Evolutionary conservation across 2,797 vertebrate species (phyloP).

Genomic region (Lagorchestes hirsutus): DNA sequence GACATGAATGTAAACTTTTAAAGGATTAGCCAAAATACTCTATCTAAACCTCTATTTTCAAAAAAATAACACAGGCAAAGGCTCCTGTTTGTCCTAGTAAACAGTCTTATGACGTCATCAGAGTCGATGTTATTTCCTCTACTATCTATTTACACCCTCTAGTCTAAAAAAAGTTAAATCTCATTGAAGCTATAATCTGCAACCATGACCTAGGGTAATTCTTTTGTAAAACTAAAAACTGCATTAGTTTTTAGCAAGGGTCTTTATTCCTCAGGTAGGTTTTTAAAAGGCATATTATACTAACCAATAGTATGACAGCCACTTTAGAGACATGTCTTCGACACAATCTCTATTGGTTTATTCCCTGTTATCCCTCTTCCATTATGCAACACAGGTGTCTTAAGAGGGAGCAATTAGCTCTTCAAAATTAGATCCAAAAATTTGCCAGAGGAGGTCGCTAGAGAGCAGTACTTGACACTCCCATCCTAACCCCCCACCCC

Average conservation of each 20-base stretch:
- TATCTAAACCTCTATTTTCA: neutral
- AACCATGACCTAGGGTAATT: neutral
- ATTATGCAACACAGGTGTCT: neutral
- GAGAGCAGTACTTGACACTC: conserved; percentile 29
- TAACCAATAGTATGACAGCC: neutral
- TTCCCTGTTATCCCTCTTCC: neutral
- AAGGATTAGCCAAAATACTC: neutral
- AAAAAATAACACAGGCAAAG: conserved; percentile 35
- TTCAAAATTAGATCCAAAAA: neutral
- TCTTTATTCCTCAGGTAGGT: conserved; percentile 5
- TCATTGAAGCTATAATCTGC: conserved; percentile 37
- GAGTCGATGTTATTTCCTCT: conserved; percentile 18
- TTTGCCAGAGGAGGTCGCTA: conserved; percentile 66
- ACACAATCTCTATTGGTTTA: neutral
- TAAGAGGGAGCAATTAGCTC: neutral
- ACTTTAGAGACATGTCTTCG: neutral
- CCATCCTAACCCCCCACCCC: neutral
- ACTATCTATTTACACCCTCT: neutral
- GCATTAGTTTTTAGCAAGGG: conserved; percentile 11
- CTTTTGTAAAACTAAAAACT: conserved; percentile 8
- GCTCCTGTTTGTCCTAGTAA: conserved; percentile 29
- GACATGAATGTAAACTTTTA: neutral
- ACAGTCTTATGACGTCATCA: conserved; percentile 13
- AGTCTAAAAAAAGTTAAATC: conserved; percentile 34
- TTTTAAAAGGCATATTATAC: neutral